Evolutionary conservation across 2,888 invertebrate genomes (phyloP), one percentile per base, ranked within the genome.

Genomic region (Chalcosyrphus nemorum): DNA sequence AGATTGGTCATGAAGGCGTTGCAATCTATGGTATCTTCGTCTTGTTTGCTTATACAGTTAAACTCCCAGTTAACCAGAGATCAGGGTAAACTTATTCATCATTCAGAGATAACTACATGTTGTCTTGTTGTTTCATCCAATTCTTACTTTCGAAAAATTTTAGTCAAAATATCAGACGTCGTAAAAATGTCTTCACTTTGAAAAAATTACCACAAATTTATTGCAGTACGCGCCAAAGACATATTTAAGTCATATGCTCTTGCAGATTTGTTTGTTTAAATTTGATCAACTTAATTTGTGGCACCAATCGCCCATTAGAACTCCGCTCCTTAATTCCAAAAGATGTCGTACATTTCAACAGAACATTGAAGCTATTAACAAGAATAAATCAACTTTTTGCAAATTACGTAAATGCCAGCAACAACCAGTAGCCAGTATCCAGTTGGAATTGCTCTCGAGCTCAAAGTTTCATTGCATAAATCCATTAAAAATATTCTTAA

Each of bases 351-450:
- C 32, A 19, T 45, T 19, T n/a, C 29, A 13, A 27, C 45, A 15
- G 19, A 47, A 21, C 47, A 63, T 47, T 19, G 52, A 13, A 52
- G 27, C 24, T 27, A 27, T 13, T 9, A 27, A 24, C 52, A 32
- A 13, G n/a, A n/a, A 63, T 35, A 45, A 47, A 63, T 63, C 63
- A 63, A 11, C 63, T 45, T 3, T 61, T 45, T 11, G 61, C 29
- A 9, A 32, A 47, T 32, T 35, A 43, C 45, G 29, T 32, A 63
- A 63, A 9, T 19, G 32, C 19, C 27, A 38, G 7, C 17, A 1
- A 32, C 24, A n/a, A n/a, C 29, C 4, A 15, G 52, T 29, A 21
- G 52, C 35, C 24, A 27, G 35, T 6, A 19, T 35, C 61, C 61
- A 61, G 43, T 19, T 45, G 5, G 24, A 61, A 11, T 59, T 3